A percentile compares a stretch with the other conserved stretches of the same genome.
Conservation (phyloP, 2,888 invertebrate genomes). For the Busseola fusca region DNA sequence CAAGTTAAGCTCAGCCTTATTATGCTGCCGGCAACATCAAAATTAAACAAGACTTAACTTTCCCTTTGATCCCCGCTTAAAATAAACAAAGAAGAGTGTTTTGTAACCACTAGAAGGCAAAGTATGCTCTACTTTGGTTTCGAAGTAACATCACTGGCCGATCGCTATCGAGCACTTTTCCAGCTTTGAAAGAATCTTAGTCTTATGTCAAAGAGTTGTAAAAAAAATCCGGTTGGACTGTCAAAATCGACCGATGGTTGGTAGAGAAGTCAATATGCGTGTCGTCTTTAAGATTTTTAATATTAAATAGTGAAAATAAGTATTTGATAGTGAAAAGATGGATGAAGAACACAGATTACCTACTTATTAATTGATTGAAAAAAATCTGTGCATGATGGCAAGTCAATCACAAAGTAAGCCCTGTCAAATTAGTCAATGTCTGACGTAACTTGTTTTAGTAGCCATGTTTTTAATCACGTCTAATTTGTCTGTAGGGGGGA, state of each 20-base stretch:
- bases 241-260: slow-evolving; percentile 22
- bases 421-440: too few relatives aligned
- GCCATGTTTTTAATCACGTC: too few relatives aligned
- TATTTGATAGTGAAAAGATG: background rate
- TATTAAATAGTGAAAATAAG: too few relatives aligned
- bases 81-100: slow-evolving; percentile 50
- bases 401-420: too few relatives aligned
- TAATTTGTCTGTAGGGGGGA: too few relatives aligned
- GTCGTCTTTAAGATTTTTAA: slow-evolving; percentile 10
- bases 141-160: slow-evolving; percentile 48
- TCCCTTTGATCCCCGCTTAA: slow-evolving; percentile 37
- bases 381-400: background rate
- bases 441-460: too few relatives aligned
- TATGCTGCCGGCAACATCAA: slow-evolving; percentile 22
- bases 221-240: slow-evolving; percentile 15
- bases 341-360: background rate
- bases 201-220: slow-evolving; percentile 19
- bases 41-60: slow-evolving; percentile 36
- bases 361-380: background rate
- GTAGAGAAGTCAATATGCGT: background rate
- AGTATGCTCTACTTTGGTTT: slow-evolving; percentile 48
- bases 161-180: slow-evolving; percentile 60
- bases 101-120: slow-evolving; percentile 41
- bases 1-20: slow-evolving; percentile 21
- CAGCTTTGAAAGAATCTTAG: slow-evolving; percentile 36